These are phyloP conservation scores for Caenorhabditis becei DNA, from an alignment of 2,888 invertebrate genomes.

Conservation along the genomic window DNA sequence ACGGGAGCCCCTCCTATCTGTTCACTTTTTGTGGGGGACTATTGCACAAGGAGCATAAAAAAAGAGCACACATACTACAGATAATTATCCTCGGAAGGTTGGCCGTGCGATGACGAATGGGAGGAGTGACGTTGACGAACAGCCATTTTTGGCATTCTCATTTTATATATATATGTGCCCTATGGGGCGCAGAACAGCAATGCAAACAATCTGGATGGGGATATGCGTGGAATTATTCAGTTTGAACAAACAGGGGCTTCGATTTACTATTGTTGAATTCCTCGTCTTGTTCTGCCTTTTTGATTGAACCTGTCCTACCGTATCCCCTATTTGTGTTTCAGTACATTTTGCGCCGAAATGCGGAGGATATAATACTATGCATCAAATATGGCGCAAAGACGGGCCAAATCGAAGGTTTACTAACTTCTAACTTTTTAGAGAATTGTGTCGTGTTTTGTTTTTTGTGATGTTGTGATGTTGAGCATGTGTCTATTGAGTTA, in stretches of 20 bases:
- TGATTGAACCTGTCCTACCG: neutral
- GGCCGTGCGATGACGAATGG: neutral
- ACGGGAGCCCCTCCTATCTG: slow-evolving; percentile 29
- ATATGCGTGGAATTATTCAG: slow-evolving; percentile 47
- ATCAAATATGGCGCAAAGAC: slow-evolving; percentile 65
- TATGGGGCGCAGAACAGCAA: neutral
- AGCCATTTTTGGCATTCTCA: slow-evolving; percentile 11
- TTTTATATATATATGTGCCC: slow-evolving; percentile 4
- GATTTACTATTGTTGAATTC: slow-evolving; percentile 41
- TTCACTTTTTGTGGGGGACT: slow-evolving; percentile 42
- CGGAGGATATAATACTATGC: slow-evolving; percentile 57
- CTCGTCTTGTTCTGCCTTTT: neutral
- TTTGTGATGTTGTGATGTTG: neutral
- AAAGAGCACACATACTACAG: slow-evolving; percentile 11
- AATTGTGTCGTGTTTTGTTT: slow-evolving; percentile 36
- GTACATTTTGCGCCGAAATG: slow-evolving; percentile 25
- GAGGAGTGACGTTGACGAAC: slow-evolving; percentile 1
- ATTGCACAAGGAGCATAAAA: slow-evolving; percentile 21
- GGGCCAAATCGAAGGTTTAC: slow-evolving; percentile 68
- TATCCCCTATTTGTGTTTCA: neutral
- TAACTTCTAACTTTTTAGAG: no score
- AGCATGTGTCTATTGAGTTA: slow-evolving; percentile 17
- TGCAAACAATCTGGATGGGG: slow-evolving; percentile 48
- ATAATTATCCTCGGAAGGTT: slow-evolving; percentile 25
- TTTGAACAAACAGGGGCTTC: slow-evolving; percentile 49